Evolutionary conservation across 64 coral and sea anemone genomes (phyloP).

Genomic region (Anthopleura sola): DNA sequence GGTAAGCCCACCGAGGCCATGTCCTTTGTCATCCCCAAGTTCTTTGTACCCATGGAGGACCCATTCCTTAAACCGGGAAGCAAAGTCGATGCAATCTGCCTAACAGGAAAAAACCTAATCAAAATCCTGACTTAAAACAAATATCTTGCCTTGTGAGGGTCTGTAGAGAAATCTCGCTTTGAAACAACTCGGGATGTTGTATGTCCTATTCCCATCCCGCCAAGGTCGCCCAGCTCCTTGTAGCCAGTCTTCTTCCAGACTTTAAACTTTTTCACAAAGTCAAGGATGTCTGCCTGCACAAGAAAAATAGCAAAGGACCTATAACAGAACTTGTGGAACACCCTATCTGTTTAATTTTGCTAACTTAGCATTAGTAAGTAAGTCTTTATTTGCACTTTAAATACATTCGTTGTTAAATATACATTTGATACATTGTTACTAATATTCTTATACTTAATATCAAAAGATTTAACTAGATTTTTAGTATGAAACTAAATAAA

Average conservation of each 20-base stretch:
- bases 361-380: too few relatives aligned
- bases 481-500: too few relatives aligned
- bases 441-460: too few relatives aligned
- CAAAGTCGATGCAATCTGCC: not conserved
- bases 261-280: slow-evolving; percentile 29
- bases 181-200: not conserved
- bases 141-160: slow-evolving; percentile 44
- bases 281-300: slow-evolving; percentile 17
- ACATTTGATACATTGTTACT: too few relatives aligned
- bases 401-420: too few relatives aligned
- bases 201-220: slow-evolving; percentile 35
- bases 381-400: too few relatives aligned
- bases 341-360: not conserved
- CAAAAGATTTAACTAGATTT: too few relatives aligned
- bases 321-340: not conserved
- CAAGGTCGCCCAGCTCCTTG: slow-evolving; percentile 35
- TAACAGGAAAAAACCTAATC: not conserved
- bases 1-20: not conserved
- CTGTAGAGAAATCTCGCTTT: not conserved
- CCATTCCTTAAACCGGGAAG: not conserved
- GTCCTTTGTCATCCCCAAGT: not conserved
- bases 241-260: slow-evolving; percentile 24
- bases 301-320: not conserved
- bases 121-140: not conserved
- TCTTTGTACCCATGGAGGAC: not conserved